Conservation (phyloP, 2,113 vertebrate genomes). For the Monopterus albus region DNA sequence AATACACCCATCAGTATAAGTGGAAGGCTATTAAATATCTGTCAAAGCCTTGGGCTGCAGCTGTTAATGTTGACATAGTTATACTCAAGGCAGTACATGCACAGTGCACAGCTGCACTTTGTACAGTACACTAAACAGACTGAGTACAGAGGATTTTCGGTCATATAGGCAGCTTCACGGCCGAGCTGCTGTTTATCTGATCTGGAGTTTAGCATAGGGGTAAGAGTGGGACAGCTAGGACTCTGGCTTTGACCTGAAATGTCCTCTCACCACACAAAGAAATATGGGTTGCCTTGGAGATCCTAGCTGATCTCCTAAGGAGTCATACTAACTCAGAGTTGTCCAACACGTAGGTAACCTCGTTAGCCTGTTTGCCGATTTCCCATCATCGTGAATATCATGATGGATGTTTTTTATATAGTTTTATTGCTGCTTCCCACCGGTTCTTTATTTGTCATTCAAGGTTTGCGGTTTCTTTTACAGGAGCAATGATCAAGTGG, state of each 20-base stretch:
- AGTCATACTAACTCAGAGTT: not conserved
- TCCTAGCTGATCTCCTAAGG: not conserved
- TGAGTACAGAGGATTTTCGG: too few species aligned
- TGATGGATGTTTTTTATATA: not conserved
- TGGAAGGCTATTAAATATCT: not conserved
- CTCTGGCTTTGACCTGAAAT: not conserved
- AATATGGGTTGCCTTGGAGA: not conserved
- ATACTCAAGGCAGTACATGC: too few species aligned
- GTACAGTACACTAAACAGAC: too few species aligned
- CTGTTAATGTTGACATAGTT: too few species aligned
- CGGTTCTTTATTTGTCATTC: slow-evolving; percentile 29
- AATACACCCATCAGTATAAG: not conserved
- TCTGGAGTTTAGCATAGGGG: not conserved
- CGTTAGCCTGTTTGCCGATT: too few species aligned
- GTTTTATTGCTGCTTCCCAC: not conserved
- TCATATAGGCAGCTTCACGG: too few species aligned
- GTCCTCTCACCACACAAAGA: too few species aligned
- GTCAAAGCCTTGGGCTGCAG: too few species aligned
- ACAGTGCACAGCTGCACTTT: too few species aligned
- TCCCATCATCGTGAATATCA: not conserved
- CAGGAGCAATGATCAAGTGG: slow-evolving; percentile 27
- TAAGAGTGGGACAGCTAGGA: too few species aligned
- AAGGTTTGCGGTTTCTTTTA: slow-evolving; percentile 13
- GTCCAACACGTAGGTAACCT: too few species aligned
- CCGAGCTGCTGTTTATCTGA: too few species aligned